Percentiles rank a stretch among this genome's conserved stretches.
phyloP scores from a whole-genome alignment of 2,888 invertebrate species.

The Cheilosia vulpina region DNA sequence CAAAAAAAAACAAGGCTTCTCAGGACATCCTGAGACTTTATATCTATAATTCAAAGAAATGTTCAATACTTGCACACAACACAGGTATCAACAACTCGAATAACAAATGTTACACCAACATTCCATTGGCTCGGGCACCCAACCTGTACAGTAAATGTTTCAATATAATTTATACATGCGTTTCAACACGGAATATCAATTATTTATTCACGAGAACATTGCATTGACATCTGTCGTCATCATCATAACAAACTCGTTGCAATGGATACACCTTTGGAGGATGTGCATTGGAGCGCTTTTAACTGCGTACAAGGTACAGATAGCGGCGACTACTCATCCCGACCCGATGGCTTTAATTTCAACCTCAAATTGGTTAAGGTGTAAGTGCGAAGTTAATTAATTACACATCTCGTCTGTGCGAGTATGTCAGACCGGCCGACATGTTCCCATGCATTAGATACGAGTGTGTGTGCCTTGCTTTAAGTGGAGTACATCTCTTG shows the following conservation, averaged over 20 bases:
- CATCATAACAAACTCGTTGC: background rate
- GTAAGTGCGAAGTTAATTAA: background rate
- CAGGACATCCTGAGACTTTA: too few species aligned
- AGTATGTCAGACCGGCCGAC: background rate
- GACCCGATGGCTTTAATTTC: background rate
- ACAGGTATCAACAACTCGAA: background rate
- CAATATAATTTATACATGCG: conserved; percentile 20
- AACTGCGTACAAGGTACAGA: background rate
- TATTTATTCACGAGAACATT: conserved; percentile 45
- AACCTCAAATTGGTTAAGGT: background rate
- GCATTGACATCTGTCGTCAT: conserved; percentile 23
- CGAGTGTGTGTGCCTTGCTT: background rate
- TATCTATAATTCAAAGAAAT: too few species aligned
- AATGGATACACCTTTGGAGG: background rate
- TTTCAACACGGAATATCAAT: conserved; percentile 39
- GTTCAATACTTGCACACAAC: too few species aligned
- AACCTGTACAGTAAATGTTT: conserved; percentile 4
- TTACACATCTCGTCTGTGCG: background rate
- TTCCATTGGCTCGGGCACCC: conserved; percentile 5
- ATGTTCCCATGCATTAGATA: background rate
- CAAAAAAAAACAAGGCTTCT: too few species aligned
- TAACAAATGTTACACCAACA: conserved; percentile 33
- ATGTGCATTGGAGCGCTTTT: background rate
- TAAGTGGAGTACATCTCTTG: too few species aligned
- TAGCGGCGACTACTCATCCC: background rate